A percentile compares a stretch with the other conserved stretches of the same genome.
Conservation (phyloP, 2,113 vertebrate species). For the Hiodon alosoides region DNA sequence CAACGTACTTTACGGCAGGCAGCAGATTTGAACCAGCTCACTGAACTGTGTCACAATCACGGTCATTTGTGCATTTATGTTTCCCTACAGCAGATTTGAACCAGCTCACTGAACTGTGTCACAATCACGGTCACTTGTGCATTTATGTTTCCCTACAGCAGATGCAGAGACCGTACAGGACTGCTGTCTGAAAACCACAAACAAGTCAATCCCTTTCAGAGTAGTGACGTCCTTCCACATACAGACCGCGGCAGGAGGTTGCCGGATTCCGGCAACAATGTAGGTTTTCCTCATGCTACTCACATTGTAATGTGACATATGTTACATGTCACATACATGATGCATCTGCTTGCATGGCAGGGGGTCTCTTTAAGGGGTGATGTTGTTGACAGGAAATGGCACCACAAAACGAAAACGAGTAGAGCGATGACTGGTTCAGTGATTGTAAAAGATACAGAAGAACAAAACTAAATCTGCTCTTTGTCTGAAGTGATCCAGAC, state of each 20-base stretch:
- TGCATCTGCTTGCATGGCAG: no score
- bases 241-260: slow-evolving; percentile 1
- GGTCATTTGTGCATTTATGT: no score
- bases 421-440: no score
- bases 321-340: neutral
- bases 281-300: neutral
- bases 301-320: neutral
- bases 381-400: neutral
- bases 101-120: no score
- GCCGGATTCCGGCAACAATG: slow-evolving; percentile 14
- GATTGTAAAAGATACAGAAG: neutral
- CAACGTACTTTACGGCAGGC: no score
- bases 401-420: neutral
- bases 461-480: no score
- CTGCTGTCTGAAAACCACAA: slow-evolving; percentile 14
- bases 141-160: neutral
- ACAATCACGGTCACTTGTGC: no score
- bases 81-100: no score
- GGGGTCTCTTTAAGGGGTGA: no score
- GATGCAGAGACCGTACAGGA: slow-evolving; percentile 3
- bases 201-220: neutral
- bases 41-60: no score
- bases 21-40: no score
- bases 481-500: neutral
- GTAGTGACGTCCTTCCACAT: neutral